Conservation (phyloP, 2,888 invertebrate genomes). For the Heliconius sara region DNA sequence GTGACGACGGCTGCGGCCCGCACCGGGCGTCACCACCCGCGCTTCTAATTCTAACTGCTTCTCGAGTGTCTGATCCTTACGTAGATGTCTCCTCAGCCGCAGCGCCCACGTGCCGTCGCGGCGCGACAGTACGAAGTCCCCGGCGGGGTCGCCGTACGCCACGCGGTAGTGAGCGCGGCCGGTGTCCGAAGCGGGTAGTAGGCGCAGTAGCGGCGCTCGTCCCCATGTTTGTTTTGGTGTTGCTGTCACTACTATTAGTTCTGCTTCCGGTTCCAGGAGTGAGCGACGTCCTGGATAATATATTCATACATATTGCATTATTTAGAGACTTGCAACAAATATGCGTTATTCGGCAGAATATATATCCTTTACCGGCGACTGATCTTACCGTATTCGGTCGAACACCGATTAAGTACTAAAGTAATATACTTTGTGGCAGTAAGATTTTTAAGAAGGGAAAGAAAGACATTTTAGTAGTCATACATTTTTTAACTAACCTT, state of each 20-base stretch:
- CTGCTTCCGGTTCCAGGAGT: conserved; percentile 68
- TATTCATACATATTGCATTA: background rate
- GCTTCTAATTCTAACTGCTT: conserved; percentile 75
- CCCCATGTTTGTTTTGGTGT: conserved; percentile 71
- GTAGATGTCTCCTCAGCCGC: conserved; percentile 65
- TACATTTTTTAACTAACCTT: no score
- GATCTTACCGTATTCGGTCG: background rate
- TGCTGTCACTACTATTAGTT: conserved; percentile 68
- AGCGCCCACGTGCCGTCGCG: conserved; percentile 75
- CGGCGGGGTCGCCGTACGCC: conserved; percentile 66
- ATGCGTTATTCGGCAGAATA: background rate
- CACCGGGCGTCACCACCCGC: conserved; percentile 64
- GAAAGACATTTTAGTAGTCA: no score
- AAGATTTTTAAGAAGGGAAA: no score
- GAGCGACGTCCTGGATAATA: conserved; percentile 69
- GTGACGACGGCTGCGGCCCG: conserved; percentile 55
- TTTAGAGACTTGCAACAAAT: background rate
- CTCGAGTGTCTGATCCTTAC: conserved; percentile 55
- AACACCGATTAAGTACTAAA: no score
- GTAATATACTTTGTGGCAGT: no score
- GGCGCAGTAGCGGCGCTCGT: conserved; percentile 69
- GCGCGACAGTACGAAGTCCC: conserved; percentile 68
- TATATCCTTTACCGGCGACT: background rate
- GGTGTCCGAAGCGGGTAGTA: conserved; percentile 68
- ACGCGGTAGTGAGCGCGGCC: conserved; percentile 73